Conservation (phyloP, 2,113 vertebrate genomes). For the Ardeotis arabs region DNA sequence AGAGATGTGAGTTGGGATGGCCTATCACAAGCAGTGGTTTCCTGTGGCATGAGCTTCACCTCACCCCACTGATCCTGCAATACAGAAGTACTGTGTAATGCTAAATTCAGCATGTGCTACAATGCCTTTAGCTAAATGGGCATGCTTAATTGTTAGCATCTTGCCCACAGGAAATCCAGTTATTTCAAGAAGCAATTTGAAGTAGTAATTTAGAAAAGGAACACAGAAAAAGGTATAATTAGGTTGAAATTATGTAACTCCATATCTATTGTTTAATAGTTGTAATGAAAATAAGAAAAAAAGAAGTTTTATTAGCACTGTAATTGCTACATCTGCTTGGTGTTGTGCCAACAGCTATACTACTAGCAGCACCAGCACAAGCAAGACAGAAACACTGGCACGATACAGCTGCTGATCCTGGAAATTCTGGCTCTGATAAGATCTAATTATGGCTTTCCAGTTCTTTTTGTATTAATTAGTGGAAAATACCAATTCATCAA, state of each 20-base stretch:
- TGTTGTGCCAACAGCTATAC: not conserved
- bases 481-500: not conserved
- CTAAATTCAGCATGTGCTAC: not conserved
- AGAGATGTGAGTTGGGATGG: not conserved
- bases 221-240: not conserved
- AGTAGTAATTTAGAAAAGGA: not conserved
- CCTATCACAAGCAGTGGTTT: not conserved
- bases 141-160: not conserved
- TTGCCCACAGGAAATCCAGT: not conserved
- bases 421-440: not conserved
- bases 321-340: not conserved
- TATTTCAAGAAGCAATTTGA: not conserved
- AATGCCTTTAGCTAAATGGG: not conserved
- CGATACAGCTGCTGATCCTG: not conserved
- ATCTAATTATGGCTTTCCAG: not conserved
- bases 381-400: not conserved
- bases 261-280: not conserved
- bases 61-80: not conserved
- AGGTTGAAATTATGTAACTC: not conserved
- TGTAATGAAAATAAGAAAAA: not conserved
- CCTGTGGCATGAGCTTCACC: not conserved
- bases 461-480: not conserved
- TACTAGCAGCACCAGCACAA: not conserved
- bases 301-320: not conserved
- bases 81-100: not conserved